Conservation (phyloP, 2,113 vertebrate genomes). For the Odocoileus virginianus region DNA sequence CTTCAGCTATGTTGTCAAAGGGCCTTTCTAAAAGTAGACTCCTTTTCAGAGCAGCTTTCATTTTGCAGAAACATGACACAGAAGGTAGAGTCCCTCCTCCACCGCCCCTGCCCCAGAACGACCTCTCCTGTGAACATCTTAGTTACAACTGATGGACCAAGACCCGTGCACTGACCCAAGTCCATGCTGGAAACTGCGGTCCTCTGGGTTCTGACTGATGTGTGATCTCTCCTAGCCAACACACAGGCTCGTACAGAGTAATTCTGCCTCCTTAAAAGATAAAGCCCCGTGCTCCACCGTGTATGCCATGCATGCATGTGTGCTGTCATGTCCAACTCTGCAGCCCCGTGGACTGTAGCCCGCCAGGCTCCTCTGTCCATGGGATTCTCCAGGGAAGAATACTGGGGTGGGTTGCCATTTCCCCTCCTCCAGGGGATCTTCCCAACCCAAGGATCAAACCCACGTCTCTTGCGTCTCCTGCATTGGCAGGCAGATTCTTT, state of each 20-base stretch:
- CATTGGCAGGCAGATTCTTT: not conserved
- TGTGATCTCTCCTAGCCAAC: accelerated
- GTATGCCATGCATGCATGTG: accelerated
- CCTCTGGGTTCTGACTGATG: not conserved
- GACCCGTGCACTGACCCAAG: too few relatives aligned
- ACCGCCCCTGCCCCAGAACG: too few relatives aligned
- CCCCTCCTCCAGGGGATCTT: not conserved
- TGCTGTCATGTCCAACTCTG: not conserved
- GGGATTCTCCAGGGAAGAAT: not conserved
- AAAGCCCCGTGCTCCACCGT: not conserved
- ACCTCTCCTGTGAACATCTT: not conserved
- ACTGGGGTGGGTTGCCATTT: not conserved
- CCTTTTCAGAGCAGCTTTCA: not conserved
- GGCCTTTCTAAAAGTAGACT: not conserved
- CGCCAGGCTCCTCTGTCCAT: not conserved
- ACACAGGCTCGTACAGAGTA: not conserved
- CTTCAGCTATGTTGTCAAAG: not conserved
- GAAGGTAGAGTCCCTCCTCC: not conserved
- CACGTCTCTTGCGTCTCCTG: not conserved
- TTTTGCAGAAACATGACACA: not conserved
- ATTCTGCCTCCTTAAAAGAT: not conserved
- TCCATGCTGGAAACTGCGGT: not conserved
- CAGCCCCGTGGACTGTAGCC: not conserved
- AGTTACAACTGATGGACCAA: not conserved
- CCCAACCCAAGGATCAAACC: not conserved